Percentiles rank a stretch among this genome's conserved stretches.
These are phyloP conservation scores for Periplaneta americana DNA, from an alignment of 1,140 invertebrate genomes.

Conservation along the genomic window DNA sequence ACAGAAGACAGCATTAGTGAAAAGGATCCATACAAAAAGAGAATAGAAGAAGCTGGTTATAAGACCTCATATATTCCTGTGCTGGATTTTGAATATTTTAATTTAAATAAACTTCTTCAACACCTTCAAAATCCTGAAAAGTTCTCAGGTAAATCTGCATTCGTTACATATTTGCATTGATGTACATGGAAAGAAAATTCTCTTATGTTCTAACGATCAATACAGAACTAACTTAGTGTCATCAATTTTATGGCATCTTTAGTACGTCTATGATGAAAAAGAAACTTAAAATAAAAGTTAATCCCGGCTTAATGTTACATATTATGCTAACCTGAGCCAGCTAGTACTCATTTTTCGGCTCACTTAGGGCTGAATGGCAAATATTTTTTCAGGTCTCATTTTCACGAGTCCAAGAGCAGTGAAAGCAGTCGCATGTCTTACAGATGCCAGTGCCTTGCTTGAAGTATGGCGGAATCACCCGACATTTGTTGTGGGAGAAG, in stretches of 20 bases:
- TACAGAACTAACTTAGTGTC: not conserved
- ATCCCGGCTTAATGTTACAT: not conserved
- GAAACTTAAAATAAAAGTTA: not conserved
- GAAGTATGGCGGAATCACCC: slow-evolving; percentile 33
- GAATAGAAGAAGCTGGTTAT: not conserved
- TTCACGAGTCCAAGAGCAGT: slow-evolving; percentile 42
- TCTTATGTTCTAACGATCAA: not conserved
- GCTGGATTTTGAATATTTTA: slow-evolving; percentile 36
- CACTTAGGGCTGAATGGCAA: not conserved
- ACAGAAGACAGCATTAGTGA: not conserved
- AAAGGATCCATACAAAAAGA: not conserved
- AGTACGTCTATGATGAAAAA: not conserved
- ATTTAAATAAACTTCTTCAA: slow-evolving; percentile 30
- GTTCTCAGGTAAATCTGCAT: not conserved
- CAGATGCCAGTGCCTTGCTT: slow-evolving; percentile 19
- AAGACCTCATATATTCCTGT: not conserved
- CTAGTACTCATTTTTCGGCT: not conserved
- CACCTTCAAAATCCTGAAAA: slow-evolving; percentile 31
- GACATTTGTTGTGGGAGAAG: slow-evolving; percentile 42
- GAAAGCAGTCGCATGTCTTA: slow-evolving; percentile 29
- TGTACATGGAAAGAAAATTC: not conserved
- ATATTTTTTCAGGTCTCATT: slow-evolving; percentile 32
- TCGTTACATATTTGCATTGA: not conserved
- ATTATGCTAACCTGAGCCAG: not conserved
- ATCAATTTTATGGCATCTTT: not conserved